Base-by-base conservation (phyloP, 2,888 invertebrate species). In the Disparrhopalites patrizii region DNA sequence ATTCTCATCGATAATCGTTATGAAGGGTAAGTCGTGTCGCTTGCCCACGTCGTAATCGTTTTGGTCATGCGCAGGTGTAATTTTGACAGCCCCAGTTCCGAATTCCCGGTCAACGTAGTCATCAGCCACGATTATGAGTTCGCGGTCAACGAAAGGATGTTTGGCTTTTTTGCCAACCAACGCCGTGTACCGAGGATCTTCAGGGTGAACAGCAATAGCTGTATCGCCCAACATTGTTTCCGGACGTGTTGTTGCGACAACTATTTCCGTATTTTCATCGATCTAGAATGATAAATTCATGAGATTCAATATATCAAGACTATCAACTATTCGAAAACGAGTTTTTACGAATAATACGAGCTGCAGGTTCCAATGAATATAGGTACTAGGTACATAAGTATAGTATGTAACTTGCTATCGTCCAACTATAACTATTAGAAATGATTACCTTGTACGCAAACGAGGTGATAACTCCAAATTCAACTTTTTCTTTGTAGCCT, bases 161-260 rank as follows among this genome's bases (percentile, higher is more conserved):
- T 83, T 81, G 1, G 93, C 86, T 75, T 81, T 83, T 81, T 90
- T 90, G 47, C 95, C 95, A 70, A 93, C 85, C 56, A 94, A 81
- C 76, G 87, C 86, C 66, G 84, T 85, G 78, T 96, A 99, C 76
- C 98, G 85, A 3, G 81, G 79, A 77, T 99, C 96, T 1, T 89
- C 83, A 0, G 99, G 98, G 81, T 99, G 91, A 0, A 99, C 96
- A n/a, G 98, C 98, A 1, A 99, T 89, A 0, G 95, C 99, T 0
- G 93, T 91, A 79, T 99, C 99, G 1, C 98, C 92, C 13, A 99
- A 81, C 93, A 99, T 97, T 0, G 99, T 99, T 82, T 99, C 99
- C 28, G 97, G 87, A 76, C 99, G 88, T 0, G 99, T 99, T 1
- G 99, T 99, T 0, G 98, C 95, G 28, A 99, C 97, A 62, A 93